Evolutionary conservation across 1,140 invertebrate species (phyloP).

Genomic region (Yoshiicerus persimilis): DNA sequence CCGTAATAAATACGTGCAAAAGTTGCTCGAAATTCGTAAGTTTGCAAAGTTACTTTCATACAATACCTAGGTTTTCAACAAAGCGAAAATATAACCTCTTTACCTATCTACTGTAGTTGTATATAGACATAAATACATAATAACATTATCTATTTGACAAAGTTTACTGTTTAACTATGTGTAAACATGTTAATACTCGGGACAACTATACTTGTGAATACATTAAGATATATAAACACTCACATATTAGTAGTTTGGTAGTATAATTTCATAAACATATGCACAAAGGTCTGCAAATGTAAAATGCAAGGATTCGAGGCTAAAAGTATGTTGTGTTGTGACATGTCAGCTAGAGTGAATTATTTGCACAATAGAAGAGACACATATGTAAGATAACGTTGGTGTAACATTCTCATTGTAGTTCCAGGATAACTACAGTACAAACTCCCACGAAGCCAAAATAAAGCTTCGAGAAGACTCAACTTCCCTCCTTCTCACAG

Average conservation of each 20-base stretch:
- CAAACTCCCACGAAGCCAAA: slow-evolving; percentile 10
- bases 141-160: background rate
- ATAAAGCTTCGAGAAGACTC: slow-evolving; percentile 10
- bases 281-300: background rate
- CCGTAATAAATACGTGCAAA: too few species aligned
- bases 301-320: background rate
- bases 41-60: too few species aligned
- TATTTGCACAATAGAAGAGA: slow-evolving; percentile 37
- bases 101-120: background rate
- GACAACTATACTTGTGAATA: too few species aligned
- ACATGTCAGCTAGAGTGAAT: slow-evolving; percentile 30
- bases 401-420: background rate
- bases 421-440: background rate
- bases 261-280: background rate
- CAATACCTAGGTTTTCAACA: too few species aligned
- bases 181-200: background rate
- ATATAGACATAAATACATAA: background rate
- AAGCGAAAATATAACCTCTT: background rate
- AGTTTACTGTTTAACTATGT: background rate
- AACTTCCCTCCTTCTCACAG: background rate
- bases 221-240: background rate
- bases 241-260: background rate
- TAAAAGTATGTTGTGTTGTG: background rate
- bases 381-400: background rate
- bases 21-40: too few species aligned